Conservation (phyloP, 2,888 invertebrate species). For the Parnassius glacialis region DNA sequence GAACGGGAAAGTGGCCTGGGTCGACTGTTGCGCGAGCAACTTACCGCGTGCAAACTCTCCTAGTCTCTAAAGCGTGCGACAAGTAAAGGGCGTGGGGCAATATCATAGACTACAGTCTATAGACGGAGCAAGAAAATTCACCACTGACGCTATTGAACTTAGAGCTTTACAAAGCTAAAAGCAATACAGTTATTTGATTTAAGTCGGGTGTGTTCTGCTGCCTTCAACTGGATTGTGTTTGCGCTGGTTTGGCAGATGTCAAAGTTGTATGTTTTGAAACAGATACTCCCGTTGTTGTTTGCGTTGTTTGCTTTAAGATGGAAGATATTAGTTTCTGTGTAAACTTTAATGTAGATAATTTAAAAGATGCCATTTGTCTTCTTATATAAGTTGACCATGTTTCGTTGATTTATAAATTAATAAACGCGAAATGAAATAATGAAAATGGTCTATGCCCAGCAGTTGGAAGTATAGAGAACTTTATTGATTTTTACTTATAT, state of each 20-base stretch:
- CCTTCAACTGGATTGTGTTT: slow-evolving; percentile 78
- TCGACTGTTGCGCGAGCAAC: slow-evolving; percentile 34
- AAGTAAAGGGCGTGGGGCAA: slow-evolving; percentile 80
- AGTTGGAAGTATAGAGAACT: neutral
- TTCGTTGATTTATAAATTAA: too few relatives aligned
- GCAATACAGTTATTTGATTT: slow-evolving; percentile 82
- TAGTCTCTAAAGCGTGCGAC: slow-evolving; percentile 58
- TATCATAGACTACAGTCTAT: slow-evolving; percentile 78
- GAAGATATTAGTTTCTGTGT: slow-evolving; percentile 54
- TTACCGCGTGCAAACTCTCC: slow-evolving; percentile 53
- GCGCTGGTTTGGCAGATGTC: slow-evolving; percentile 79
- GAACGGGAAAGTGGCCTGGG: slow-evolving; percentile 40
- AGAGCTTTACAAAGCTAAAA: slow-evolving; percentile 80
- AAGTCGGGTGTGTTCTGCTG: slow-evolving; percentile 77
- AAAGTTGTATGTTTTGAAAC: slow-evolving; percentile 79
- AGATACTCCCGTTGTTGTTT: slow-evolving; percentile 63
- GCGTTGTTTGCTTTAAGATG: slow-evolving; percentile 65
- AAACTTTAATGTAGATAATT: slow-evolving; percentile 22
- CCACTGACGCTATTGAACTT: slow-evolving; percentile 78
- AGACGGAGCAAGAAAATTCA: slow-evolving; percentile 74
- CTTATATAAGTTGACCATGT: too few relatives aligned
- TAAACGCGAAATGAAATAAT: neutral
- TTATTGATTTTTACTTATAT: too few relatives aligned
- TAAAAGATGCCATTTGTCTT: slow-evolving; percentile 2
- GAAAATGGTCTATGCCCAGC: neutral